Evolutionary conservation across 2,113 vertebrate genomes (phyloP), one percentile per base, ranked within the genome.

Genomic region (Corydoras maculifer): DNA sequence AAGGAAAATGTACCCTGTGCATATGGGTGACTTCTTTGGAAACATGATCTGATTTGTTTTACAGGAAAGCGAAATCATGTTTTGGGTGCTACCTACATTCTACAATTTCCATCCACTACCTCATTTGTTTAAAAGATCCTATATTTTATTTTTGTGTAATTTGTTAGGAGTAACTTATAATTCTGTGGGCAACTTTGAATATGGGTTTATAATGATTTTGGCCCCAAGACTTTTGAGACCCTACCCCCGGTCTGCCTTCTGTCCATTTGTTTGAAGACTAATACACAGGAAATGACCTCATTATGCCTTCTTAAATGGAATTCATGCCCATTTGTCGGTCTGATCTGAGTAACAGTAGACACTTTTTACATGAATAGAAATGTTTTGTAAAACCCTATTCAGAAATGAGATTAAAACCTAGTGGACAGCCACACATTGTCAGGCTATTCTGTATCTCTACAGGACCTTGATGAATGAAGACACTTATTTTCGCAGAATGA

Each of bases 101-200:
- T 77, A 80, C 82, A 77, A 53, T 80, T 86, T 69, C 75, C 77
- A 79, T 81, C 80, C 86, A 81, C 89, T 91, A 91, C 89, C 89
- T 91, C 88, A 86, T 86, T 87, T 85, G 68, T 82, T 86, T 83
- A 83, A 81, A 83, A 79, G 77, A 82, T 3, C 13, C 57, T 85
- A 48, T 53, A 53, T 66, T 69, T 69, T 69, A 49, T n/a, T 29
- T 55, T 14, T 12, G 15, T 73, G 43, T 80, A 75, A 75, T 80
- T 84, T 76, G 35, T 69, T 58, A 70, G 70, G 76, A 81, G 68
- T 81, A 58, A 32, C 30, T 58, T 49, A 76, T 77, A 58, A 73
- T 77, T 79, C 73, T 64, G 78, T 75, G 79, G 78, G 69, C 64
- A 79, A 64, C 72, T 84, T 85, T 79, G 72, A 70, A 77, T 49